Conservation (phyloP, 1,140 invertebrate species). For the Himalopsyche phryganea region DNA sequence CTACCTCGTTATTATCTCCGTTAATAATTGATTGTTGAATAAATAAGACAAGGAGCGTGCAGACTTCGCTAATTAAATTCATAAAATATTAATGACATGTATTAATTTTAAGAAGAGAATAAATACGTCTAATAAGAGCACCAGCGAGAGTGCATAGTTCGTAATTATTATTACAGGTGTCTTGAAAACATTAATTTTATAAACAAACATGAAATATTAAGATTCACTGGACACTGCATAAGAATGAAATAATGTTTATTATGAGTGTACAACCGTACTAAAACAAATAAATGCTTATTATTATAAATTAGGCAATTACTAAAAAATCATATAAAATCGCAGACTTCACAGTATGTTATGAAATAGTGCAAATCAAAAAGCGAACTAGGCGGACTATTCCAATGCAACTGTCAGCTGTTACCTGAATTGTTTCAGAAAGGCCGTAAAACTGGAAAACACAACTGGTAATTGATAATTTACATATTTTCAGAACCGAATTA, state of each 20-base stretch:
- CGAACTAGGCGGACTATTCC: constrained; percentile 12
- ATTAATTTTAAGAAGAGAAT: too few species aligned
- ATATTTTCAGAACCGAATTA: constrained; percentile 10
- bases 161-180: too few species aligned
- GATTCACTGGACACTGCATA: not conserved
- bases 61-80: too few species aligned
- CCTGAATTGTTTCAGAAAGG: constrained; percentile 14
- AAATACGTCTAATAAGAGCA: too few species aligned
- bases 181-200: too few species aligned
- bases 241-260: not conserved
- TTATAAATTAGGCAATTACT: not conserved
- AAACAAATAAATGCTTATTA: constrained; percentile 1
- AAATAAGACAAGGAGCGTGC: too few species aligned
- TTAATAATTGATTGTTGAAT: too few species aligned
- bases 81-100: too few species aligned
- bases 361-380: constrained; percentile 18
- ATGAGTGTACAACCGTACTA: not conserved
- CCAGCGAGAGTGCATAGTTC: too few species aligned
- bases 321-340: constrained; percentile 6
- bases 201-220: not conserved
- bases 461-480: constrained; percentile 12
- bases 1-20: too few species aligned
- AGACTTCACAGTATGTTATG: constrained; percentile 9
- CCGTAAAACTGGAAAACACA: not conserved
- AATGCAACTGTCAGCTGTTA: constrained; percentile 27